Conservation (phyloP, 1,140 invertebrate species). For the Cydia splendana region DNA sequence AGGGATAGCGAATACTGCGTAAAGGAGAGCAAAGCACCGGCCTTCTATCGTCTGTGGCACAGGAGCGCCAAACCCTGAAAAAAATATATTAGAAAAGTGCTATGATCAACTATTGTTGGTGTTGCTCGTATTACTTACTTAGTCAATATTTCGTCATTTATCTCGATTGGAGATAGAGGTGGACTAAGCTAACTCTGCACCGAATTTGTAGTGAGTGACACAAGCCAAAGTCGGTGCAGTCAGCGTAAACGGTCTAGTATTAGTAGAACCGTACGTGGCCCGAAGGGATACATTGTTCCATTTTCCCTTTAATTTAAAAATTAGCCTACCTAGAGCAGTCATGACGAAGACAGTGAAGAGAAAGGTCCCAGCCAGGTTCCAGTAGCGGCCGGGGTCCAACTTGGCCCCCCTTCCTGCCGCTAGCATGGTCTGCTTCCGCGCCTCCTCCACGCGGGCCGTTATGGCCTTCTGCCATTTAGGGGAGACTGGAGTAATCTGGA, state of each 20-base stretch:
- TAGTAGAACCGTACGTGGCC: no score
- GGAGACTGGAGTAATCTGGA: slow-evolving; percentile 67
- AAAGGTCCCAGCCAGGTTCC: slow-evolving; percentile 65
- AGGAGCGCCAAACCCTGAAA: slow-evolving; percentile 68
- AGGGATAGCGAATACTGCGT: slow-evolving; percentile 64
- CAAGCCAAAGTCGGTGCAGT: no score
- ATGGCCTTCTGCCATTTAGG: slow-evolving; percentile 66
- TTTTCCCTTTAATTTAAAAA: background rate
- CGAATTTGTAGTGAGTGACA: no score
- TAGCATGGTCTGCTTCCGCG: slow-evolving; percentile 56
- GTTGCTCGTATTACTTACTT: no score
- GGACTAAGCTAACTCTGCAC: no score
- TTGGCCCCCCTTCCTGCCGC: slow-evolving; percentile 57
- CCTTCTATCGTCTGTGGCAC: slow-evolving; percentile 67
- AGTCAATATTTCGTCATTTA: no score
- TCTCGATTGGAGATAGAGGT: no score
- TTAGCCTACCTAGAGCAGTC: slow-evolving; percentile 71
- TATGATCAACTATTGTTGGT: no score
- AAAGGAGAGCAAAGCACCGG: slow-evolving; percentile 55
- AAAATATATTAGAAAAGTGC: background rate
- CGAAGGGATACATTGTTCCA: background rate
- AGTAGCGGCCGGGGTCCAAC: slow-evolving; percentile 61
- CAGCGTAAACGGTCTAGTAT: no score
- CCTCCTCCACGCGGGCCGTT: slow-evolving; percentile 59
- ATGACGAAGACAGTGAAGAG: slow-evolving; percentile 67